Base-by-base conservation (phyloP, 2,888 invertebrate genomes). In the Dicyrtoma fusca region DNA sequence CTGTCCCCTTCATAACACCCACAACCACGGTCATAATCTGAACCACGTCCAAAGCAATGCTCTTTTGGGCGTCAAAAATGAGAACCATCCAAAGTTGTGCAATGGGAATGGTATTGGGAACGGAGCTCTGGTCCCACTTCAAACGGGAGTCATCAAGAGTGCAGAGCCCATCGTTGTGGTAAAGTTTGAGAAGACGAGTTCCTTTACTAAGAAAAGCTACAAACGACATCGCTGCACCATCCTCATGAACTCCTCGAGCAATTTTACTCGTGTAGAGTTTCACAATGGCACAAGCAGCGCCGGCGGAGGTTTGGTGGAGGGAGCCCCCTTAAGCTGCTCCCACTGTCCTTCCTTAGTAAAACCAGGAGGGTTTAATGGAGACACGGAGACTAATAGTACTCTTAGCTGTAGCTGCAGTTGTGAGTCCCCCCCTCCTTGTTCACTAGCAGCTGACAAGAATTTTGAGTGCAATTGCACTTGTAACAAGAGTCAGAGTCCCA, bases 121-220 rank as follows among this genome's bases (percentile, higher is more conserved):
- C 11, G 59, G 64, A 59, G 21, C n/a, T 17, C 42, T 51, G 8
- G 45, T 4, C 57, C 4, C 57, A 8, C 19, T n/a, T 6, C 25
- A 19, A 13, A 17, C 45, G 47, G 14, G 19, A 21, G 25, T 64
- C 25, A 42, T 49, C 34, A 51, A 14, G 34, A 44, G 45, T n/a
- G 75, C 75, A 14, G 78, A 79, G 19, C 78, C 78, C 1, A 76
- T 79, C 34, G 76, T 79, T 11, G 44, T 79, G 10, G 77, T 78
- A 0, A 79, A 79, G 59, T 79, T 79, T 69, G 77, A 79, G 26
- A 74, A 77, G 70, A 44, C 11, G 11, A 21, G n/a, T 14, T 45
- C 51, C 64, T 25, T n/a, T 14, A 1, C 5, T 8, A 49, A 19
- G 49, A 64, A 14, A 6, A 49, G 61, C 19, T n/a, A 70, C 42